Percentiles rank a stretch among this genome's conserved stretches.
These are phyloP conservation scores for Pegoplata infirma DNA, from an alignment of 2,888 invertebrate species.

Conservation along the genomic window DNA sequence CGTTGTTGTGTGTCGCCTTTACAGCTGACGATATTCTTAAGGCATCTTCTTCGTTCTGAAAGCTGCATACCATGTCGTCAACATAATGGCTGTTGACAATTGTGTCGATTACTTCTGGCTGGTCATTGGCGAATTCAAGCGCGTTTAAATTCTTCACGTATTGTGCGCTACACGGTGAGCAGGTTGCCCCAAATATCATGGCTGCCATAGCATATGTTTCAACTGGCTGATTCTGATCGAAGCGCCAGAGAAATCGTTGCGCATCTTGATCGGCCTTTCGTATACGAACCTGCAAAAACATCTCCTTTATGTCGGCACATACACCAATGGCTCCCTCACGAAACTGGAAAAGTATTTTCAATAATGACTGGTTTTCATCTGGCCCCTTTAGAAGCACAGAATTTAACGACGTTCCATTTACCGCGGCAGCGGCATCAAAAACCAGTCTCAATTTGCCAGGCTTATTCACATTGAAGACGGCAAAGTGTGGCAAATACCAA, in stretches of 20 bases:
- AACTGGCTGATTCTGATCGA: not conserved
- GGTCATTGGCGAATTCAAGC: not conserved
- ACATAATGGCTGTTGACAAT: not conserved
- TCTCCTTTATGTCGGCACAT: slow-evolving; percentile 15
- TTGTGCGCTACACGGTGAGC: slow-evolving; percentile 20
- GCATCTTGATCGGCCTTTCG: slow-evolving; percentile 13
- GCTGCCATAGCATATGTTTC: slow-evolving; percentile 4
- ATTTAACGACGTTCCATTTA: no score
- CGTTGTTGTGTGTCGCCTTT: not conserved
- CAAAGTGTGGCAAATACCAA: no score
- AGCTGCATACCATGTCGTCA: not conserved
- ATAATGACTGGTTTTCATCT: no score
- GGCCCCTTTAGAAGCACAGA: no score
- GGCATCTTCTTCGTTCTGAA: not conserved
- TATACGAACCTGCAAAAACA: not conserved
- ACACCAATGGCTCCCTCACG: slow-evolving; percentile 10
- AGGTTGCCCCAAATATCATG: slow-evolving; percentile 30
- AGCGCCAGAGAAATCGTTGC: slow-evolving; percentile 17
- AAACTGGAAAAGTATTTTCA: no score
- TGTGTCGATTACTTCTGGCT: not conserved
- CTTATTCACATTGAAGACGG: no score
- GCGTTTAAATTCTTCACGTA: slow-evolving; percentile 15
- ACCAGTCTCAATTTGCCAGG: no score
- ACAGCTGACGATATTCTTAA: not conserved
- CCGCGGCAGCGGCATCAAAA: no score